Evolutionary conservation across 30 jellyfish, hydroid and myxozoan genomes (phyloP), one percentile per base, ranked within the genome.

Genomic region (Sanderia malayensis): DNA sequence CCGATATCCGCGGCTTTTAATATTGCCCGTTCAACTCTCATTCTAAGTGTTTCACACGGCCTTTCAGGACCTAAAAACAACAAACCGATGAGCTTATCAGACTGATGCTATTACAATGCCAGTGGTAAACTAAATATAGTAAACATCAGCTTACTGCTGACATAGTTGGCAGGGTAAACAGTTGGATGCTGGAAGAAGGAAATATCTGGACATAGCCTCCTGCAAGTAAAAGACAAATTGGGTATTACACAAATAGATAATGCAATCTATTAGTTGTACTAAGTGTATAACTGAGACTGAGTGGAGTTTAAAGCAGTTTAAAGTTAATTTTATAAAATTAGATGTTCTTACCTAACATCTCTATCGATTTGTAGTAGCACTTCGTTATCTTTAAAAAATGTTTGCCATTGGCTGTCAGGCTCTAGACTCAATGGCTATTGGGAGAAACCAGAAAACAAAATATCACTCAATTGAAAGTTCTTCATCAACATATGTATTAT

Each of bases 141-240:
- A 44, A 46, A 0, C n/a, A 18, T 24, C 2, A 2, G 21, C 95
- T 67, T 49, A 92, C 98, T 95, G 29, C 81, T 64, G 4, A 92
- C 74, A 34, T 77, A 76, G 15, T 88, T 55, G 1, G 93, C 93
- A 4, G 98, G 94, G 61, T 84, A 92, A 18, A 49, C 87, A 19
- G 98, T 92, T 34, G 96, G 87, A 31, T 47, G 86, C 47, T 92
- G 98, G 68, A 92, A 92, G 46, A 92, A 92, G 0, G 98, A 92
- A n/a, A 92, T 92, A 58, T 92, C 98, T 4, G 98, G 98, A 52
- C 96, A 92, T 13, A 92, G 79, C 68, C 98, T 71, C 82, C 98
- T 92, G n/a, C n/a, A n/a, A n/a, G n/a, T n/a, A n/a, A n/a, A n/a
- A n/a, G n/a, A n/a, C n/a, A n/a, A n/a, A n/a, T n/a, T n/a, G n/a